Percentiles rank a stretch among this genome's conserved stretches.
Conservation (phyloP, 2,888 invertebrate genomes). For the Escarpia spicata region DNA sequence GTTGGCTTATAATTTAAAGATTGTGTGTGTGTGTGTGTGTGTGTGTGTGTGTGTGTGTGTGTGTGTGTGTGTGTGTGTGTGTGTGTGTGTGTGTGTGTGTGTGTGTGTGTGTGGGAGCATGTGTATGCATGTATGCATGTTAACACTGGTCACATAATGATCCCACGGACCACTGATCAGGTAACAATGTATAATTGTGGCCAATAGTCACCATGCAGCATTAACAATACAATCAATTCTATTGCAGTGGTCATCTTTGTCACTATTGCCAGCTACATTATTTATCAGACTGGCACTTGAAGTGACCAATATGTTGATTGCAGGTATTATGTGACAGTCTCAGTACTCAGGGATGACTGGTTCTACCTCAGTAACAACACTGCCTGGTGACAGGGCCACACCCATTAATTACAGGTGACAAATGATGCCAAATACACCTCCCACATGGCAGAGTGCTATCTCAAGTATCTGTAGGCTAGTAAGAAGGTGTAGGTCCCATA, state of each 20-base stretch:
- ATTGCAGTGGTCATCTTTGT: neutral
- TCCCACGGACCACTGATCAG: neutral
- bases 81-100: neutral
- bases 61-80: neutral
- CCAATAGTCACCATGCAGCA: neutral
- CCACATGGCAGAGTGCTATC: neutral
- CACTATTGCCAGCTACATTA: neutral
- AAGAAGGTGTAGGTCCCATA: neutral
- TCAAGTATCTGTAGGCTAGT: neutral
- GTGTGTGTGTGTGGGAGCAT: neutral
- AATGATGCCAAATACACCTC: neutral
- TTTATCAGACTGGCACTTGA: neutral
- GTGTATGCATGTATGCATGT: neutral
- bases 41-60: constrained; percentile 19
- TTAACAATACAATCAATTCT: neutral
- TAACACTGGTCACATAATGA: neutral
- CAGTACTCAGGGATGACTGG: no score
- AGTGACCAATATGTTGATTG: neutral
- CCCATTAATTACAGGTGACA: constrained; percentile 7
- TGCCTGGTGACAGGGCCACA: neutral
- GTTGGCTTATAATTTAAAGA: no score
- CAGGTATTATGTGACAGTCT: neutral
- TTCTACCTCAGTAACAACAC: neutral
- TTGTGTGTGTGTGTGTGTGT: neutral
- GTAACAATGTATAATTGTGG: neutral